Percentiles rank a stretch among this genome's conserved stretches.
These are phyloP conservation scores for Capra hircus DNA, from an alignment of 2,113 vertebrate species.

Conservation along the genomic window DNA sequence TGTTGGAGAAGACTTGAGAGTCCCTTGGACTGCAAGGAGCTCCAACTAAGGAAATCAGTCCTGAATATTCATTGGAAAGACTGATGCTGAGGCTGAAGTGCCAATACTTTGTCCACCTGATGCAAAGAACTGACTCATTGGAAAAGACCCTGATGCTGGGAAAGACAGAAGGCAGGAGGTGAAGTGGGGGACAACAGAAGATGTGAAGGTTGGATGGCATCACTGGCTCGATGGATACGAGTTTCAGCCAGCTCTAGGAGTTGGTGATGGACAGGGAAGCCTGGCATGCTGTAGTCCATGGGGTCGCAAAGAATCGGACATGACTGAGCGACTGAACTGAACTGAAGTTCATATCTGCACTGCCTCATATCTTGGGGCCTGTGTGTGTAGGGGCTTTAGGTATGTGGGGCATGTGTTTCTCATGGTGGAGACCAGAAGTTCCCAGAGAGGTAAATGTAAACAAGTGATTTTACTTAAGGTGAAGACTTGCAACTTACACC, in stretches of 20 bases:
- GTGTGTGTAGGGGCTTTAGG: not conserved
- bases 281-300: not conserved
- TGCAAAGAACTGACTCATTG: not conserved
- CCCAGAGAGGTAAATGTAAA: not conserved
- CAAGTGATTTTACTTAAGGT: not conserved
- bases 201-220: not conserved
- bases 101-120: not conserved
- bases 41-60: not conserved
- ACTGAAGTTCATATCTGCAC: not conserved
- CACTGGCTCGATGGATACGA: not conserved
- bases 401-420: not conserved
- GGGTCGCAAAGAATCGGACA: accelerated
- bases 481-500: not conserved
- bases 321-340: accelerated
- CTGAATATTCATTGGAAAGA: not conserved
- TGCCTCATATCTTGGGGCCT: not conserved
- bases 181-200: not conserved
- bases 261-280: not conserved
- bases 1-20: not conserved
- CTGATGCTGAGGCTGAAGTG: not conserved
- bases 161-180: not conserved
- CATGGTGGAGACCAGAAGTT: not conserved
- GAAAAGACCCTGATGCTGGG: not conserved
- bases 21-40: not conserved
- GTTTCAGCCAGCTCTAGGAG: not conserved